phyloP scores from a whole-genome alignment of 2,797 vertebrate species.

The Rhabdomys pumilio region DNA sequence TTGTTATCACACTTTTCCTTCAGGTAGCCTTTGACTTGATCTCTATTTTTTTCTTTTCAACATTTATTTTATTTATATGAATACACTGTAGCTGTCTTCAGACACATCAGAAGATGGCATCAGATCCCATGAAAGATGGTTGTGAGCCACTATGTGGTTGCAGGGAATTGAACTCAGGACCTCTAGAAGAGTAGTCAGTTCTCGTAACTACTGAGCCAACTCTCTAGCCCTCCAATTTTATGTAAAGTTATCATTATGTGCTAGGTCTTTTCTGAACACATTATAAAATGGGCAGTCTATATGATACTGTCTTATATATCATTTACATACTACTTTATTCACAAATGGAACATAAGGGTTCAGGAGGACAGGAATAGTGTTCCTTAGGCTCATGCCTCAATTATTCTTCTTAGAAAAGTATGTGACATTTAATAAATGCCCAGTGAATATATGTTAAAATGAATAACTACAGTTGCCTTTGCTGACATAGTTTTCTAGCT shows the following conservation, averaged over 20 bases:
- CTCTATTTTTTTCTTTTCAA: not conserved
- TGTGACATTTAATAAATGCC: not conserved
- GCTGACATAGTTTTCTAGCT: not conserved
- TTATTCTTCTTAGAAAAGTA: slow-evolving; percentile 21
- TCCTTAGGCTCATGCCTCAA: not conserved
- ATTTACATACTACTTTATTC: not conserved
- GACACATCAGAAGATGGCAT: not conserved
- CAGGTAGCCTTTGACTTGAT: not conserved
- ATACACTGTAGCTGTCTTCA: not conserved
- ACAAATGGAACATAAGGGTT: slow-evolving; percentile 8
- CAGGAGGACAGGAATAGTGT: not conserved
- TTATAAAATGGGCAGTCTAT: not conserved
- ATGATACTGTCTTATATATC: slow-evolving; percentile 35
- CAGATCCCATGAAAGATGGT: not conserved
- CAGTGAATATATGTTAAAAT: slow-evolving; percentile 23
- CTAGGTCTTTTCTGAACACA: not conserved
- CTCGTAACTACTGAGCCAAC: not conserved
- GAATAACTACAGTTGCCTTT: not conserved
- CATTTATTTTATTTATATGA: not conserved
- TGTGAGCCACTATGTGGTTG: not conserved
- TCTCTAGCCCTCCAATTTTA: not conserved
- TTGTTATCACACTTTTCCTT: not conserved
- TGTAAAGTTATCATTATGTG: not conserved
- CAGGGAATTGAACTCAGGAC: not conserved
- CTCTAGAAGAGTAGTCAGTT: not conserved